Conservation (phyloP, 1,140 invertebrate species). For the Elymnias hypermnestra region DNA sequence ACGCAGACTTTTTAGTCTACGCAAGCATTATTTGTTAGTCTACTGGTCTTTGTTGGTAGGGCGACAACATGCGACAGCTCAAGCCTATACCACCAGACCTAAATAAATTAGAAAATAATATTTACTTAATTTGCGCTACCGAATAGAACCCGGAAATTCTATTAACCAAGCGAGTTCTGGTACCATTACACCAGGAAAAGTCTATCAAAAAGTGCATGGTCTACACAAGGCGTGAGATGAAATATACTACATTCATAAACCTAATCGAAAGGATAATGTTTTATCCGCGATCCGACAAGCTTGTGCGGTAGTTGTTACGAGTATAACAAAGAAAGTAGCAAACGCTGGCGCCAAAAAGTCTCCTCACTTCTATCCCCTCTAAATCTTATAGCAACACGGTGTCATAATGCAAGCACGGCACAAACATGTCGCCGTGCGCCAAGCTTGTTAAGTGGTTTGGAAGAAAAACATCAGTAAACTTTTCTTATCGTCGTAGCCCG, state of each 20-base stretch:
- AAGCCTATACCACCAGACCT: too few relatives aligned
- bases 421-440: constrained; percentile 73
- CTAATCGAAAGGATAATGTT: constrained; percentile 15
- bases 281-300: constrained; percentile 16
- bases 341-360: constrained; percentile 55
- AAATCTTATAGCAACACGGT: constrained; percentile 70
- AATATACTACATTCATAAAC: constrained; percentile 8
- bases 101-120: too few relatives aligned
- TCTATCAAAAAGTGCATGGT: too few relatives aligned
- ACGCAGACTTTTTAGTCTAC: too few relatives aligned
- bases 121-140: too few relatives aligned
- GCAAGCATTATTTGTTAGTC: too few relatives aligned
- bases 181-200: too few relatives aligned
- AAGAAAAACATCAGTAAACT: constrained; percentile 74
- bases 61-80: too few relatives aligned
- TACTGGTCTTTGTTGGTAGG: too few relatives aligned
- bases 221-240: neutral
- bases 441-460: constrained; percentile 75
- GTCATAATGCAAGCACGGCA: constrained; percentile 74
- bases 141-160: too few relatives aligned
- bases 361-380: constrained; percentile 67
- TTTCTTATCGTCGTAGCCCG: constrained; percentile 68
- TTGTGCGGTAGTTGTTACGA: constrained; percentile 19
- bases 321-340: constrained; percentile 50
- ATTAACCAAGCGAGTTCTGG: too few relatives aligned